Evolutionary conservation across 2,113 vertebrate genomes (phyloP).

Genomic region (Muntiacus muntjak): DNA sequence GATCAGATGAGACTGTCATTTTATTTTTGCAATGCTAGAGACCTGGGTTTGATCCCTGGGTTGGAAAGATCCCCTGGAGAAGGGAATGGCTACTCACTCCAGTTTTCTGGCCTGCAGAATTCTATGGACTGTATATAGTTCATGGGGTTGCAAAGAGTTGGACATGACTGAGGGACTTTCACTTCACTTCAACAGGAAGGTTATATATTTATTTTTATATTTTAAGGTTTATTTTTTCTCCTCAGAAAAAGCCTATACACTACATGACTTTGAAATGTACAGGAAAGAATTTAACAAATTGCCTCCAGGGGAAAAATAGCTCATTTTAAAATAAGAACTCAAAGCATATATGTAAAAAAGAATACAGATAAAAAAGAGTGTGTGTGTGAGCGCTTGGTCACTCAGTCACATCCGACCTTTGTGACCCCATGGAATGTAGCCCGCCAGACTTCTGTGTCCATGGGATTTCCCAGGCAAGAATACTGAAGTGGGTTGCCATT

Average conservation of each 20-base stretch:
- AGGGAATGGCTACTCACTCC: not conserved
- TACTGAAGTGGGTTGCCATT: not conserved
- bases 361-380: not conserved
- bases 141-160: not conserved
- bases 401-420: not conserved
- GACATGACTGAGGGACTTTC: not conserved
- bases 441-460: not conserved
- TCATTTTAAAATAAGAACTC: conserved; percentile 9
- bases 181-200: not conserved
- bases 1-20: not conserved
- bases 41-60: not conserved
- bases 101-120: not conserved
- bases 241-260: not conserved
- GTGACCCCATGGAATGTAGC: not conserved
- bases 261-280: conserved; percentile 43
- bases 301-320: not conserved
- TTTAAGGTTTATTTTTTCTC: not conserved
- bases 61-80: not conserved
- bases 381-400: not conserved
- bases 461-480: not conserved
- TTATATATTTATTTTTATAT: not conserved
- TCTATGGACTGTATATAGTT: not conserved
- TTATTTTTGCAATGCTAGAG: not conserved
- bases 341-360: conserved; percentile 47
- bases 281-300: conserved; percentile 51